phyloP scores from a whole-genome alignment of 2,888 invertebrate species.

The Drosophila siamana region DNA sequence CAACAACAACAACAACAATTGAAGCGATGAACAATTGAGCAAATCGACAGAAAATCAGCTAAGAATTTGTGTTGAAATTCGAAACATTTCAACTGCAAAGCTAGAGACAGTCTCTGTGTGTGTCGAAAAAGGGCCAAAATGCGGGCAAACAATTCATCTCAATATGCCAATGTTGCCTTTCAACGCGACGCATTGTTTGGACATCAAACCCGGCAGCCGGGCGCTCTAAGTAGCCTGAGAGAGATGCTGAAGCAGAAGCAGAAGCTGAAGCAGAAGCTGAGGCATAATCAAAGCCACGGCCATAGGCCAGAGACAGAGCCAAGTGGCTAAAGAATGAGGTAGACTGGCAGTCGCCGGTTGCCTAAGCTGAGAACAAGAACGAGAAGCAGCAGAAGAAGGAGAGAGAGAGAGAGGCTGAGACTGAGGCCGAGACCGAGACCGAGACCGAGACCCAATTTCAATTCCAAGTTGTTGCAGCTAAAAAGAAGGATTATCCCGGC shows the following conservation, averaged over 20 bases:
- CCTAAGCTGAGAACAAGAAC: conserved; percentile 9
- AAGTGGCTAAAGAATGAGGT: conserved; percentile 23
- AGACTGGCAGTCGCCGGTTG: conserved; percentile 28
- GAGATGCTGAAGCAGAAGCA: conserved; percentile 16
- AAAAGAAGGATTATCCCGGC: conserved; percentile 83
- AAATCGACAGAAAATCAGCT: conserved; percentile 47
- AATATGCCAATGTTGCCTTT: conserved; percentile 81
- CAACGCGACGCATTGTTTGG: conserved; percentile 76
- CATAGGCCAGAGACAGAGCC: not conserved
- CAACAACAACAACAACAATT: conserved; percentile 30
- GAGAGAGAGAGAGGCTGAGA: conserved; percentile 20
- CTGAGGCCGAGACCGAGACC: conserved; percentile 5
- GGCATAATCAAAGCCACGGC: conserved; percentile 4
- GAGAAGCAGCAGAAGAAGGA: not conserved
- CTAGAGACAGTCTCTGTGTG: not conserved
- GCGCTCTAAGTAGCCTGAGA: conserved; percentile 56
- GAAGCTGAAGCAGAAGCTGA: conserved; percentile 19
- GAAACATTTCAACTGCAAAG: conserved; percentile 30
- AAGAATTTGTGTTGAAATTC: conserved; percentile 49
- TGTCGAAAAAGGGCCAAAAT: conserved; percentile 48
- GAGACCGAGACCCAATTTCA: conserved; percentile 60
- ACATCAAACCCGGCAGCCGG: conserved; percentile 63
- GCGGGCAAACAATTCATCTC: conserved; percentile 71
- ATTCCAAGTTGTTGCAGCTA: conserved; percentile 65
- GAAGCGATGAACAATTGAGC: conserved; percentile 48